Base-by-base conservation (phyloP, 2,797 vertebrate species). In the Sorex maritimensis region DNA sequence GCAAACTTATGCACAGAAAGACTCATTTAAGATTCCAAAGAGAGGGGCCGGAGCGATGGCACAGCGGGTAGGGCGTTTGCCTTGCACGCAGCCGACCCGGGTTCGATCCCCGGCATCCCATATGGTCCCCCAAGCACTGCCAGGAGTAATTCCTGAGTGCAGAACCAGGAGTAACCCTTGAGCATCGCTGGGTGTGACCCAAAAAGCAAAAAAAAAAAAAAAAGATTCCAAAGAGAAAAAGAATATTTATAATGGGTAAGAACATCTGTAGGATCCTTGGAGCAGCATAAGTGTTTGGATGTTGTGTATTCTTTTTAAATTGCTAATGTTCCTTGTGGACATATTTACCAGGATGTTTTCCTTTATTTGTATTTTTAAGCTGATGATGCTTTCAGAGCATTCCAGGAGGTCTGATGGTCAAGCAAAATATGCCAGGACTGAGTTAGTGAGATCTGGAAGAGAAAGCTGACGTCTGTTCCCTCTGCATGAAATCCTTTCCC, bases 321-420 rank as follows among this genome's bases (percentile, higher is more conserved):
- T 83, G 63, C 41, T 85, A 80, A 74, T 73, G 55, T 84, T 96
- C 75, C 72, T 26, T 58, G 67, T 44, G 71, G 80, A 95, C 14
- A 8, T 75, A 75, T 95, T 94, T 93, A 81, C 80, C 82, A 93
- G 90, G 65, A 95, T 94, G 72, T 28, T 77, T 90, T 82, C 82
- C 88, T 94, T 90, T 92, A 90, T 90, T 94, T 95, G 84, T 71
- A 73, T 94, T 89, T 92, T 91, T 88, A 81, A 65, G 12, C 49
- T 49, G 73, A 52, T 65, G 75, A 80, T 90, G 44, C 68, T 93
- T 83, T 61, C 95, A 44, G 89, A 92, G 91, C 52, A 95, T 95
- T 94, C 86, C 92, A 63, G 68, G 17, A 71, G 28, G 73, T 80
- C 79, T 81, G 15, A 69, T 68, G 24, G 92, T 17, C 68, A 93